Conservation (phyloP, 1,140 invertebrate species). For the Drosophila takahashii region DNA sequence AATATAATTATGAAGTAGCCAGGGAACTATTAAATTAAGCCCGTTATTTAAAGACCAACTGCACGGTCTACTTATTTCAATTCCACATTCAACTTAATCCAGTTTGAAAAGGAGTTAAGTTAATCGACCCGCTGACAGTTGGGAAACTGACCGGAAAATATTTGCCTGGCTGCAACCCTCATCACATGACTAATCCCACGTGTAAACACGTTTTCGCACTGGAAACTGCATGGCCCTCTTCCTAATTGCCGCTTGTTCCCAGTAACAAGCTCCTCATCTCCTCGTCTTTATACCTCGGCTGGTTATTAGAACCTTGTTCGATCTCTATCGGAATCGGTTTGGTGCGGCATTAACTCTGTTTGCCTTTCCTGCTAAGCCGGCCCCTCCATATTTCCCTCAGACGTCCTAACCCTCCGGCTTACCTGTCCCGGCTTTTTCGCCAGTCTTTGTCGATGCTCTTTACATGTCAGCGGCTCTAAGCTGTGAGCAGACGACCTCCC, state of each 20-base stretch:
- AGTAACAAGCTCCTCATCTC: constrained; percentile 25
- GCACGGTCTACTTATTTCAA: constrained; percentile 18
- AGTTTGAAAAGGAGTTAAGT: constrained; percentile 33
- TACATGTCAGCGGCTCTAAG: constrained; percentile 75
- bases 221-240: constrained; percentile 40
- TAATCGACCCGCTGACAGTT: constrained; percentile 55
- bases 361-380: constrained; percentile 61
- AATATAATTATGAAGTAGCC: background rate
- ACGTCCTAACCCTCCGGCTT: constrained; percentile 31
- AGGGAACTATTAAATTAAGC: background rate
- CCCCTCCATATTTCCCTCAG: constrained; percentile 40
- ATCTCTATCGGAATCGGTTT: constrained; percentile 64
- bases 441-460: constrained; percentile 73
- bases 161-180: constrained; percentile 28
- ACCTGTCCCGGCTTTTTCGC: constrained; percentile 25
- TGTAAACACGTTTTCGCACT: constrained; percentile 62
- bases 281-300: constrained; percentile 9
- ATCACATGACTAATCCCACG: constrained; percentile 59
- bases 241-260: constrained; percentile 76
- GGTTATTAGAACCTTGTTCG: constrained; percentile 72
- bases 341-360: constrained; percentile 64
- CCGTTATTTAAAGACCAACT: background rate
- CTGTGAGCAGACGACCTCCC: constrained; percentile 46
- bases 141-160: constrained; percentile 38
- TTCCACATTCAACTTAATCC: constrained; percentile 24